Evolutionary conservation across 2,797 vertebrate species (phyloP), one percentile per base, ranked within the genome.

Genomic region (Philypnodon macrostomus): DNA sequence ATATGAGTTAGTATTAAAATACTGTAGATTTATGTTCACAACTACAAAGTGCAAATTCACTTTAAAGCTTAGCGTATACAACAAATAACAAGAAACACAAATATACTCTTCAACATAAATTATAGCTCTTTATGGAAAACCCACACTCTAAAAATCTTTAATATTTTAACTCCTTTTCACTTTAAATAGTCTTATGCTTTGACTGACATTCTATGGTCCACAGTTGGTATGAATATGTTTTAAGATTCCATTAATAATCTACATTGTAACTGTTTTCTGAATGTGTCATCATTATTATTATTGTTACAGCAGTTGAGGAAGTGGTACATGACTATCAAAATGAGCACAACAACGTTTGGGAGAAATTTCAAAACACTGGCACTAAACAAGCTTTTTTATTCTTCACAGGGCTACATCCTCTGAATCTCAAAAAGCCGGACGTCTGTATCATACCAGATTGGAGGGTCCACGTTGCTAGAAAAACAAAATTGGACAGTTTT

Each of bases 351-450:
- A 77, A 75, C 27, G 62, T 51, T 58, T 47, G 56, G 39, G 55
- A 19, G 19, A 27, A 51, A 26, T 17, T 7, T 18, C 41, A 39
- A 42, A 70, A 48, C 14, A 37, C 47, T 17, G 38, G 53, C 32
- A 41, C 12, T 12, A 13, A 67, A 23, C 32, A 54, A 44, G 73
- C 39, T 36, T 23, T 24, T 42, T 36, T 59, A 45, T 9, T 44
- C 49, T 60, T 38, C 37, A 24, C 30, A 56, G 41, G 36, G 14
- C 12, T 91, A 98, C 88, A 98, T 95, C 70, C 92, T 91, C 73
- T 98, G 96, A 73, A 98, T 98, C 86, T 98, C 96, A 80, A 98
- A 98, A 27, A 98, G 92, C 54, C 94, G 96, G 58, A 98, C 96
- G 0, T 98, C 96, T 0, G 96, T 98, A 82, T 98, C 96, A 9